Base-by-base conservation (phyloP, 1,140 invertebrate genomes). In the Drosophila mojavensis region DNA sequence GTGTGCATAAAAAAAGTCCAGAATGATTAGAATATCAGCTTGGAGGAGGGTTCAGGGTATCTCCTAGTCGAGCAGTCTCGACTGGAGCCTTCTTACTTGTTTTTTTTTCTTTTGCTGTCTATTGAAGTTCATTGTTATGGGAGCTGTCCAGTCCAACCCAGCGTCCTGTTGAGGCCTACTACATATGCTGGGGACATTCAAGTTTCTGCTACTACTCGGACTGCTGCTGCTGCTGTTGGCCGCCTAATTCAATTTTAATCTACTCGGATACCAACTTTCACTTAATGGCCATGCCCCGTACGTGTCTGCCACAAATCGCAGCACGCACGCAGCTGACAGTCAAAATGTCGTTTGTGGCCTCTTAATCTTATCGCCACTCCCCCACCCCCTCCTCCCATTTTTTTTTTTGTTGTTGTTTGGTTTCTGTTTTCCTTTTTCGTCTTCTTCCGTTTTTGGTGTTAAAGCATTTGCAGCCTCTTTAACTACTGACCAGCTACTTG, bases 171-270 rank as follows among this genome's bases (percentile, higher is more conserved):
- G 54, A 39, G 33, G 24, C 65, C 55, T 72, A 48, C 63, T 24
- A 24, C 20, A 79, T 68, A 65, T 75, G 61, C 61, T 48, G 63
- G 50, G 51, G 39, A 41, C 20, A 58, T 41, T 45, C 24, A 50
- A 50, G 36, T 63, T 65, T 50, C 48, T 59, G 48, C 43, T 41
- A 11, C 17, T 26, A 10, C 5, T 53, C 2, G 13, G 24, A 39
- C 15, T 15, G 17, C 73, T 63, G 59, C 51, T 45, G 15, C 6
- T 54, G 5, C 17, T 50, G 51, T 68, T 64, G 59, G n/a, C 58
- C 47, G 48, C 36, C 78, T 84, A 85, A 84, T 84, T 85, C 60
- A 71, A 86, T 85, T 78, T 72, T 71, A 78, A 85, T 81, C 55
- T 68, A 86, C 66, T 81, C 68, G 62, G 43, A 43, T 30, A 30